These are phyloP conservation scores for Bubo blakistoni DNA, from an alignment of 2,113 vertebrate species.

Conservation along the genomic window DNA sequence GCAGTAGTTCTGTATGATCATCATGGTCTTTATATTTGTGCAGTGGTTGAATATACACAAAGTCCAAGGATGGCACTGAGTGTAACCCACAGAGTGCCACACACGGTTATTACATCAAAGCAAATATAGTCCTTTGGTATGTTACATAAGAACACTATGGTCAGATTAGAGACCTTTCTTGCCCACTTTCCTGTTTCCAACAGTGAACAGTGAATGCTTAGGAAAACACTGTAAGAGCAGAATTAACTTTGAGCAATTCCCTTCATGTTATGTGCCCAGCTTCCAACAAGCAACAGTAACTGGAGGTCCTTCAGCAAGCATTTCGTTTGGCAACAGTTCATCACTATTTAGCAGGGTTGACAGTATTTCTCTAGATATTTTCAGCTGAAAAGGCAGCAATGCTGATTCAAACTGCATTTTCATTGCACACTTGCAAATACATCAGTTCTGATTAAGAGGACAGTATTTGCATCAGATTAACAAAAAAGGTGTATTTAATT, in stretches of 20 bases:
- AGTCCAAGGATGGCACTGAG: background rate
- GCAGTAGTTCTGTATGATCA: background rate
- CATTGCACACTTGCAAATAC: background rate
- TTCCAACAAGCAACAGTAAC: background rate
- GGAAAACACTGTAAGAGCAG: background rate
- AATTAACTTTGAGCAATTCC: background rate
- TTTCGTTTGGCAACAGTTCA: background rate
- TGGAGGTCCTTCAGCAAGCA: background rate
- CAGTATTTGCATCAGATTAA: background rate
- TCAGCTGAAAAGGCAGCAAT: background rate
- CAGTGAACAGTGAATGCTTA: background rate
- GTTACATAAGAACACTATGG: background rate
- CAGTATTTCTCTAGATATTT: background rate
- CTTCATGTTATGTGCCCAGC: background rate
- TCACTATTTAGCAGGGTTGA: background rate
- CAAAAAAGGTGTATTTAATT: background rate
- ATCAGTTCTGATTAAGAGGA: background rate
- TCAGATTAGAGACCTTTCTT: slow-evolving; percentile 3
- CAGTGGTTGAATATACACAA: background rate
- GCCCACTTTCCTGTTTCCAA: background rate
- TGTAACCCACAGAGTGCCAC: background rate
- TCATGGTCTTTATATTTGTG: background rate
- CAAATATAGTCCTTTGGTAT: background rate
- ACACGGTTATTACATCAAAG: background rate
- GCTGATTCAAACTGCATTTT: background rate